These are phyloP conservation scores for Porphyrio hochstetteri DNA, from an alignment of 2,113 vertebrate genomes.

Conservation along the genomic window DNA sequence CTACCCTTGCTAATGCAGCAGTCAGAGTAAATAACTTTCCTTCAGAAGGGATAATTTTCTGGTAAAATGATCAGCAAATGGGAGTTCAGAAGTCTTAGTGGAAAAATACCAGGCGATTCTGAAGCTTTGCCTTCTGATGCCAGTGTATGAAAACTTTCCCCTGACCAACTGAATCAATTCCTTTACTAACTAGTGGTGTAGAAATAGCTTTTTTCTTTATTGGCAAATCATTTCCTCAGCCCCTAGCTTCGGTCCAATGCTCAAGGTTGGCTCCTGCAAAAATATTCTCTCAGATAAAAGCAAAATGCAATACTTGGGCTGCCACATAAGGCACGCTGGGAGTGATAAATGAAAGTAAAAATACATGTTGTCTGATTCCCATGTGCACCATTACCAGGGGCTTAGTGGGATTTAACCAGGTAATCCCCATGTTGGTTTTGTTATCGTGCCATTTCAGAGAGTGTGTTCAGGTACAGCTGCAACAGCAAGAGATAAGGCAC, in stretches of 20 bases:
- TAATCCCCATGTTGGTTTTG: not conserved
- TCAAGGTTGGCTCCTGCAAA: not conserved
- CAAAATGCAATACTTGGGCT: not conserved
- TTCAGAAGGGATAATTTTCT: slow-evolving; percentile 67
- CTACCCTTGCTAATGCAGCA: not conserved
- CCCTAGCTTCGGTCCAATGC: slow-evolving; percentile 4
- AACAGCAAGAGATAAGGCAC: not conserved
- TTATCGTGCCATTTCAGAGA: not conserved
- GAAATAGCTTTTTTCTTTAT: slow-evolving; percentile 18
- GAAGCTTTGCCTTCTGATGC: slow-evolving; percentile 1
- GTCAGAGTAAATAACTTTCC: slow-evolving; percentile 55
- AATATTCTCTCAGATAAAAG: slow-evolving; percentile 18
- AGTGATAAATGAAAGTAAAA: not conserved
- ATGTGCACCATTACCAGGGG: not conserved
- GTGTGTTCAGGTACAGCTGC: not conserved
- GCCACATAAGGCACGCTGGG: not conserved
- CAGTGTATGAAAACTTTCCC: not conserved
- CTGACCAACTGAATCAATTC: not conserved
- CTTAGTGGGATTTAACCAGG: not conserved
- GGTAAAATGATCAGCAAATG: slow-evolving; percentile 63
- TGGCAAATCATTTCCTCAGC: slow-evolving; percentile 23
- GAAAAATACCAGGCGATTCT: slow-evolving; percentile 58
- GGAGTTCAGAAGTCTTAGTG: slow-evolving; percentile 51
- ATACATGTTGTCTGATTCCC: not conserved
- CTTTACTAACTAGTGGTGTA: slow-evolving; percentile 29